Conservation (phyloP, 2,113 vertebrate genomes). For the Balaenoptera acutorostrata region DNA sequence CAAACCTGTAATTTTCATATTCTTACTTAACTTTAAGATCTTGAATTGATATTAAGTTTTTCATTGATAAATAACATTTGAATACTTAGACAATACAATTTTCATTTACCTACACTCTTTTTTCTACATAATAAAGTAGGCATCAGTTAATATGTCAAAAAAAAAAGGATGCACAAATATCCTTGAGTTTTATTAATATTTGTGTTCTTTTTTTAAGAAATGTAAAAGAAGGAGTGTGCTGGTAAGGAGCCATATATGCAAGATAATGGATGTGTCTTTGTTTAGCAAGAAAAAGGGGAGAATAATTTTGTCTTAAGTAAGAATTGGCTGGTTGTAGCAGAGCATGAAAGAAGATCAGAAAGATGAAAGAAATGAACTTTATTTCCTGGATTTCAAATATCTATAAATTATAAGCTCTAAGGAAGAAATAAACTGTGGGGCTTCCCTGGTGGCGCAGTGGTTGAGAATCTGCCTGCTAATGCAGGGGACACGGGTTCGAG, state of each 20-base stretch:
- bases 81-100: neutral
- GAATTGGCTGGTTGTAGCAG: neutral
- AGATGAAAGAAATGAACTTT: neutral
- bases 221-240: neutral
- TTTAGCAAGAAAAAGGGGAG: neutral
- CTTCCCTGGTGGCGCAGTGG: too few relatives aligned
- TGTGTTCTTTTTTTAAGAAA: neutral
- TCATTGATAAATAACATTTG: neutral
- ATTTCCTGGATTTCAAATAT: neutral
- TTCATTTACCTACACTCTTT: neutral
- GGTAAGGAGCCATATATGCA: neutral
- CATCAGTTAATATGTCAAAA: neutral
- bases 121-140: neutral
- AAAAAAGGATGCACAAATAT: neutral
- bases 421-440: neutral
- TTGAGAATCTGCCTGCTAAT: too few relatives aligned
- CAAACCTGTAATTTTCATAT: neutral
- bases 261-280: neutral
- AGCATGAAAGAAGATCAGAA: neutral
- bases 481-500: too few relatives aligned
- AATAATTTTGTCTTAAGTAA: neutral
- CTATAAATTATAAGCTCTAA: neutral
- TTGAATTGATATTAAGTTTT: neutral
- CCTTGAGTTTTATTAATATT: neutral
- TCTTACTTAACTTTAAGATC: neutral